These are phyloP conservation scores for Zeuzera pyrina DNA, from an alignment of 2,888 invertebrate species.

Conservation along the genomic window DNA sequence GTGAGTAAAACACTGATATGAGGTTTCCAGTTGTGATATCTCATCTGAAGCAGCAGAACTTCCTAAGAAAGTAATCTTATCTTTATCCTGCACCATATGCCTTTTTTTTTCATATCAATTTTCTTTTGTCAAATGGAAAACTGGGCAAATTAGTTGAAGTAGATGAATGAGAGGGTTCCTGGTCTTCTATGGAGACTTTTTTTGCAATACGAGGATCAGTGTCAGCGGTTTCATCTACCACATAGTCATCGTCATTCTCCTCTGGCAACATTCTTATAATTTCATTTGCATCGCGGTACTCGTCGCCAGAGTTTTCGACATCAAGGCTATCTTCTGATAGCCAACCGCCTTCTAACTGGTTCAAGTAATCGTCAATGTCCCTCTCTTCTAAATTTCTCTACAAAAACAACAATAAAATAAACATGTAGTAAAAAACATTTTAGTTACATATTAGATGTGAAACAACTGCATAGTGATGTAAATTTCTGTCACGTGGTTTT, in stretches of 20 bases:
- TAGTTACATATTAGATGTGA: constrained; percentile 8
- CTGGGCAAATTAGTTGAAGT: constrained; percentile 8
- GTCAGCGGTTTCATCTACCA: constrained; percentile 3
- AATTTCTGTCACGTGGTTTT: too few relatives aligned
- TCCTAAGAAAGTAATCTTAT: too few relatives aligned
- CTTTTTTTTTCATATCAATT: constrained; percentile 8
- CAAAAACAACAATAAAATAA: constrained; percentile 8
- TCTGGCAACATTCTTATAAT: constrained; percentile 3
- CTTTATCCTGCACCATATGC: constrained; percentile 12
- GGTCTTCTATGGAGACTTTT: constrained; percentile 8
- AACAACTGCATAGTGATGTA: constrained; percentile 8
- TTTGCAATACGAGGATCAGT: constrained; percentile 8
- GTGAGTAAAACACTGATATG: too few relatives aligned
- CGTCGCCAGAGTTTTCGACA: constrained; percentile 9
- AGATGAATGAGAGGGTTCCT: constrained; percentile 7
- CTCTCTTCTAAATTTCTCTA: constrained; percentile 6
- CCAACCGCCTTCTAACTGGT: constrained; percentile 8
- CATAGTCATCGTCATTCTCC: constrained; percentile 8
- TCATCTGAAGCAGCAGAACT: too few relatives aligned
- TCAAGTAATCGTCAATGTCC: constrained; percentile 8
- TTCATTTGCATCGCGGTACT: constrained; percentile 4
- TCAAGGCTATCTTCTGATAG: constrained; percentile 11
- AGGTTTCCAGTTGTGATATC: too few relatives aligned
- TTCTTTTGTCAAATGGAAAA: constrained; percentile 5
- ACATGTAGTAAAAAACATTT: constrained; percentile 5